Conservation (phyloP, 2,797 vertebrate species). For the Enteromius anoplus region DNA sequence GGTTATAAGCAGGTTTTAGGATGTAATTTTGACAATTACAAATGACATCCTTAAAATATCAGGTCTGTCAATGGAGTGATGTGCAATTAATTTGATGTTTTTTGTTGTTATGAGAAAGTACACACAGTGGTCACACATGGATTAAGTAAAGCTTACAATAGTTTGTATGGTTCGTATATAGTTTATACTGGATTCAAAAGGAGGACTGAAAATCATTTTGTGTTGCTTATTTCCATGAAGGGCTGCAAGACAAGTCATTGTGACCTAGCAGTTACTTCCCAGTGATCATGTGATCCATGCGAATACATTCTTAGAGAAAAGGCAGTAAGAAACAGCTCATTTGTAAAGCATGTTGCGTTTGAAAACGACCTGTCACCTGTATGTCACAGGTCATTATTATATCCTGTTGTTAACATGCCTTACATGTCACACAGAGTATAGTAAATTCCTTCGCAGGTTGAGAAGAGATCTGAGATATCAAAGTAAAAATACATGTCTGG, state of each 20-base stretch:
- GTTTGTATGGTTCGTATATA: not conserved
- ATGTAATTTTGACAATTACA: not conserved
- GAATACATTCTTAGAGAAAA: constrained; percentile 11
- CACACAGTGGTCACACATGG: not conserved
- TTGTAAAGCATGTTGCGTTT: constrained; percentile 4
- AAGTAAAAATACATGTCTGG: constrained; percentile 10
- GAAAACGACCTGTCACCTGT: not conserved
- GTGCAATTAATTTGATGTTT: not conserved
- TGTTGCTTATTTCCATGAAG: not conserved
- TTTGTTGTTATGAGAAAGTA: not conserved
- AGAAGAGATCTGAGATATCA: not conserved
- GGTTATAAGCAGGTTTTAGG: not conserved
- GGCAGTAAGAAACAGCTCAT: not conserved
- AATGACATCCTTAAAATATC: not conserved
- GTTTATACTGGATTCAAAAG: not conserved
- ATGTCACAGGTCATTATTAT: not conserved
- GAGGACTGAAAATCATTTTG: not conserved
- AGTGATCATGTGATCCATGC: not conserved
- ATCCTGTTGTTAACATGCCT: not conserved
- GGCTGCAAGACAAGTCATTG: not conserved
- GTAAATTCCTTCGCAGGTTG: not conserved
- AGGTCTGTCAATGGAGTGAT: not conserved
- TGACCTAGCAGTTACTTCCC: not conserved
- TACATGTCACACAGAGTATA: not conserved
- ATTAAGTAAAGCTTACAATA: not conserved